A percentile compares a stretch with the other conserved stretches of the same genome.
Conservation (phyloP, 2,888 invertebrate genomes). For the Meganola albula region DNA sequence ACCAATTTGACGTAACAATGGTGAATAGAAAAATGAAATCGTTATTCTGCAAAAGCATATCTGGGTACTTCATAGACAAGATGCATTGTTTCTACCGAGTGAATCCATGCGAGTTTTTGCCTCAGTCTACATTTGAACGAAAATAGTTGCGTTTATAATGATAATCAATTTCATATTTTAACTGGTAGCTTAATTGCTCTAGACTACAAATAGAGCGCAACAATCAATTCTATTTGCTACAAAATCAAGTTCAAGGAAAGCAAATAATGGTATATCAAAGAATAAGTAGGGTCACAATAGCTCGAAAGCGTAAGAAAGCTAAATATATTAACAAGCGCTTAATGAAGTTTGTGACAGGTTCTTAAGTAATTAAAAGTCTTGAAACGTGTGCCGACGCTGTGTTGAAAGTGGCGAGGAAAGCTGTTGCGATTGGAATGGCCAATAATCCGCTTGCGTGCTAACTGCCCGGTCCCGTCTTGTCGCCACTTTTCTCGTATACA, state of each 20-base stretch:
- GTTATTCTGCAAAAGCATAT: constrained; percentile 17
- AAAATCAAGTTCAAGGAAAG: constrained; percentile 38
- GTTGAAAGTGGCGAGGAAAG: constrained; percentile 72
- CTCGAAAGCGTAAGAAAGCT: no score
- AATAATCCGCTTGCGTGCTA: constrained; percentile 54
- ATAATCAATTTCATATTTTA: constrained; percentile 37
- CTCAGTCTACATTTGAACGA: constrained; percentile 19
- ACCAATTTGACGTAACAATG: constrained; percentile 39
- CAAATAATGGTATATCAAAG: no score
- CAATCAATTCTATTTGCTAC: constrained; percentile 30
- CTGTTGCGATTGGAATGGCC: constrained; percentile 59
- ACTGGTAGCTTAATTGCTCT: constrained; percentile 45
- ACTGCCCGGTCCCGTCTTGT: constrained; percentile 24
- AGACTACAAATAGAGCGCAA: constrained; percentile 52
- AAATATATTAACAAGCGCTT: constrained; percentile 18
- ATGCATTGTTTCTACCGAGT: constrained; percentile 8
- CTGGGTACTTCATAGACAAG: neutral
- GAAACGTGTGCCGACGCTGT: constrained; percentile 45
- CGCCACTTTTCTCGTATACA: constrained; percentile 30
- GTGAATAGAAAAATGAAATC: constrained; percentile 27
- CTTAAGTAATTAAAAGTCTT: constrained; percentile 62
- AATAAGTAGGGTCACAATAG: no score
- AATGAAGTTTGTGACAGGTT: constrained; percentile 34
- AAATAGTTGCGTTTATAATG: constrained; percentile 22
- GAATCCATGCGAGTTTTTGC: constrained; percentile 23